Evolutionary conservation across 1,140 invertebrate species (phyloP), one percentile per base, ranked within the genome.

Genomic region (Drosophila auraria): DNA sequence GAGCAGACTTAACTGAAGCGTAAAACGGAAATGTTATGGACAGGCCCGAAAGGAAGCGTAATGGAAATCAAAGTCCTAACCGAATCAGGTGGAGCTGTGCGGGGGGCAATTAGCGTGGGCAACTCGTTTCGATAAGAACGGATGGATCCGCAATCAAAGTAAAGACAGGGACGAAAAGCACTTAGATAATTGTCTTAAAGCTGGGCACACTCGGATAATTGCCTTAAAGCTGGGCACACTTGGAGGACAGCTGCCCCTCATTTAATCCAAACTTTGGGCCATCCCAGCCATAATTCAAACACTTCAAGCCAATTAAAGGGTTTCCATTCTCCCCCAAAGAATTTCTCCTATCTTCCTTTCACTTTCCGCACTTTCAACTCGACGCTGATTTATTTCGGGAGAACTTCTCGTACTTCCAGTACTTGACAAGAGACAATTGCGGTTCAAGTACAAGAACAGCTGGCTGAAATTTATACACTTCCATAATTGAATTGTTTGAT

Each of bases 151-250:
- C 49, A 71, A 87, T 87, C 83, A 87, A 87, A 83, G 80, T 83
- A 83, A 87, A 83, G 80, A 45, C 65, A 66, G 27, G 69, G 73
- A 38, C 66, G 20, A 30, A 72, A 79, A 81, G 86, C 84, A 90
- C 87, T 90, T 90, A 90, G 86, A 84, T 89, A 89, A 89, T 89
- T 89, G 84, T 83, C 84, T 89, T 89, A 76, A 84, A 90, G 82
- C 87, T 74, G 64, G 59, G 44, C 61, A 42, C 33, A 68, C 59
- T 51, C 50, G 51, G 25, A n/a, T 63, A 66, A 66, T 66, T 66
- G 40, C 58, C 12, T 59, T 59, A 60, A 64, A 64, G 53, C 33
- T 77, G 60, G 54, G 3, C 62, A 64, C 33, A 36, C 42, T 64
- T 14, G 20, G 11, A 20, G 44, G 42, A 58, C 69, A 72, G 69